A percentile compares a stretch with the other conserved stretches of the same genome.
These are phyloP conservation scores for Microcebus ravelobensis DNA, from an alignment of 2,113 vertebrate species.

Conservation along the genomic window DNA sequence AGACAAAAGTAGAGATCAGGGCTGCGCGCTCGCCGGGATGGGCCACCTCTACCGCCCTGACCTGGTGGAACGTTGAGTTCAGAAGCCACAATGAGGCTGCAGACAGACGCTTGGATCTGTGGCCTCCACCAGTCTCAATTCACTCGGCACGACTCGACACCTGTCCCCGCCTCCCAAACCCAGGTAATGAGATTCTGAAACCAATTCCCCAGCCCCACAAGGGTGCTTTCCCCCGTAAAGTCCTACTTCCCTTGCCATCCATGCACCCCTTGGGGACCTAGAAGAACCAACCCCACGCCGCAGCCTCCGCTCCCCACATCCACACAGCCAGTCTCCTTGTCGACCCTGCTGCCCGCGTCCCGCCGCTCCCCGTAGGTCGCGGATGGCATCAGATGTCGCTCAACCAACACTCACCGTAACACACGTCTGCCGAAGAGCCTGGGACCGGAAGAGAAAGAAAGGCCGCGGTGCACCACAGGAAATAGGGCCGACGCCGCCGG, in stretches of 20 bases:
- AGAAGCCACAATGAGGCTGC: neutral
- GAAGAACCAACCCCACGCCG: neutral
- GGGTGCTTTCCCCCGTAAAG: neutral
- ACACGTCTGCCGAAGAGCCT: neutral
- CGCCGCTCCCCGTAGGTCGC: neutral
- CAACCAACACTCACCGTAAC: neutral
- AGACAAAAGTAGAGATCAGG: neutral
- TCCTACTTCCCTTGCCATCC: neutral
- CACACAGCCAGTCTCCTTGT: neutral
- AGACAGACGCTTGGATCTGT: neutral
- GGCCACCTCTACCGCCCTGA: neutral
- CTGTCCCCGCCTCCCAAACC: neutral
- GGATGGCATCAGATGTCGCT: conserved; percentile 68
- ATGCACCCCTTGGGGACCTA: neutral
- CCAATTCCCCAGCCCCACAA: no score
- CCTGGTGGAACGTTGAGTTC: neutral
- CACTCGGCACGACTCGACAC: neutral
- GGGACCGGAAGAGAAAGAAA: conserved; percentile 63
- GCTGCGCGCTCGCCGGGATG: rapidly evolving
- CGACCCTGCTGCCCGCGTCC: neutral
- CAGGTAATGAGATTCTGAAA: neutral
- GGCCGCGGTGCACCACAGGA: conserved; percentile 42
- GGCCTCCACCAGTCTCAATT: neutral
- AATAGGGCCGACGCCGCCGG: conserved; percentile 46
- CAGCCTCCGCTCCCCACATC: neutral